Evolutionary conservation across 2,113 vertebrate genomes (phyloP), one percentile per base, ranked within the genome.

Genomic region (Sapajus apella): DNA sequence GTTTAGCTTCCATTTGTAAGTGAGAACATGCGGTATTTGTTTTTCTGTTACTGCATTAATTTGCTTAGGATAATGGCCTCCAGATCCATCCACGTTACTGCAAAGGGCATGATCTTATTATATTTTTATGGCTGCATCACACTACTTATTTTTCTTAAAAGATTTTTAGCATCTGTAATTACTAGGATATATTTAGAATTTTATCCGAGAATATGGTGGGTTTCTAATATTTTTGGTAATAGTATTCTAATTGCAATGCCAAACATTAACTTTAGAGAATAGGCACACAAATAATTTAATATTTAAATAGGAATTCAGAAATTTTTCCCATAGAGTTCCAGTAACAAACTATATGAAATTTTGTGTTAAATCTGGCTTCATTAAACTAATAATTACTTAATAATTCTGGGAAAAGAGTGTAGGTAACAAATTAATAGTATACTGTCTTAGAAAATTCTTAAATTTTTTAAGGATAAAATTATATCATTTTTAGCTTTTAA

Each of bases 341-440:
- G n/a, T 47, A 75, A 84, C 61, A 68, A 2, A 83, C 3, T 23
- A 4, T 2, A 37, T 25, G 3, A 77, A 88, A 61, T 76, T 5
- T 58, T 20, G 8, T 72, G 14, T 18, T 6, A 90, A 93, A 84
- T 93, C 5, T 52, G 47, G 18, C 40, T 25, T 91, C 91, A 75
- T 30, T 91, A 94, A 75, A 84, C 35, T 52, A 68, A 81, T 84
- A 85, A 64, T 66, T 92, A 70, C 82, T 82, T 91, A 72, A 77
- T 93, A 66, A 95, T 50, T 47, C 4, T 93, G 70, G 93, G 17
- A n/a, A 84, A 92, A 86, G 79, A 75, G 40, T 64, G 12, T 12
- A 85, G 27, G 40, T 72, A 43, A 76, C 64, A 64, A 68, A 58
- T 80, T 91, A 72, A 55, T 68, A 66, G 20, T 94, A 0, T 7